phyloP scores from a whole-genome alignment of 2,888 invertebrate species.

The Eupithecia insigniata region DNA sequence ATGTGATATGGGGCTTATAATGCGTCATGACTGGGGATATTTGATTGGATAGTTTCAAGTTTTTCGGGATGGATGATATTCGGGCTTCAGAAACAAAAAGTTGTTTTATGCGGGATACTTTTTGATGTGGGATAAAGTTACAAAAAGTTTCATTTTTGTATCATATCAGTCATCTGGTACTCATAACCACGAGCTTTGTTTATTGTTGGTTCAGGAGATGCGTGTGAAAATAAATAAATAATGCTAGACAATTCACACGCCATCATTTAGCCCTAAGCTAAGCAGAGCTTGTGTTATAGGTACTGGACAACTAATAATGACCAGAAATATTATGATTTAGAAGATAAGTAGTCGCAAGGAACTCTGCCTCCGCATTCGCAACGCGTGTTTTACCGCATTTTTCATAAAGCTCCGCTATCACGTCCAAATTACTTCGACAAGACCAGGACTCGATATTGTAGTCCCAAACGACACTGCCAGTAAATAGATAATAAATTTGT shows the following conservation, averaged over 20 bases:
- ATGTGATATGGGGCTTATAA: constrained; percentile 18
- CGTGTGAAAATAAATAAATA: too few species aligned
- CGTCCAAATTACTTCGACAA: constrained; percentile 22
- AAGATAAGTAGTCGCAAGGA: not conserved
- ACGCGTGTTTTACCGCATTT: not conserved
- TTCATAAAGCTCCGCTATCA: constrained; percentile 8
- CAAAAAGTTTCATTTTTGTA: not conserved
- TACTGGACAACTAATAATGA: too few species aligned
- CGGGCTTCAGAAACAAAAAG: not conserved
- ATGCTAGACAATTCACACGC: too few species aligned
- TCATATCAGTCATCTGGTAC: not conserved
- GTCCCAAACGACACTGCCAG: constrained; percentile 38
- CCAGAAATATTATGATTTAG: not conserved
- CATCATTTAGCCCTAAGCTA: too few species aligned
- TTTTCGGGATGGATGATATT: not conserved
- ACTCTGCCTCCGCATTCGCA: not conserved
- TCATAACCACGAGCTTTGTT: not conserved
- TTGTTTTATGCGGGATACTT: not conserved
- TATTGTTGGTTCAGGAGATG: not conserved
- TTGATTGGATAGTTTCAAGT: constrained; percentile 5
- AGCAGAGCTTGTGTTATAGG: too few species aligned
- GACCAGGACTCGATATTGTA: constrained; percentile 28
- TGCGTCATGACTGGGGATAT: not conserved
- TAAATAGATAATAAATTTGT: constrained; percentile 47
- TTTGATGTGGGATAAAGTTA: not conserved